phyloP scores from a whole-genome alignment of 2,888 invertebrate species.

The Cephus pygmeus region DNA sequence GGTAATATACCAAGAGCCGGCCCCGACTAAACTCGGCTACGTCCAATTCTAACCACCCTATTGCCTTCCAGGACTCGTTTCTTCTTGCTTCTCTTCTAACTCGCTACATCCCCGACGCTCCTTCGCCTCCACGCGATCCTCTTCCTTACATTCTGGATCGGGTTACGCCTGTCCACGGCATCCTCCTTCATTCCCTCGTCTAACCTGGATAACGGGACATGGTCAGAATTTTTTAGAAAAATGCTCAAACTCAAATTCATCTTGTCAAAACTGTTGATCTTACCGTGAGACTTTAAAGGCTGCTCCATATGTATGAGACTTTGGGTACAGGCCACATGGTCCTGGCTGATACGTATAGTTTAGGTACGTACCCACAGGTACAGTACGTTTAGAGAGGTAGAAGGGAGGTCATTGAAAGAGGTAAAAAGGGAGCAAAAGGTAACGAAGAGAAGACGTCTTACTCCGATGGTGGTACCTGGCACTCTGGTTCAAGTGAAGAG shows the following conservation, averaged over 20 bases:
- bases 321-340: not conserved
- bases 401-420: slow-evolving; percentile 47
- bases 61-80: slow-evolving; percentile 20
- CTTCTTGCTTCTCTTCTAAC: slow-evolving; percentile 1
- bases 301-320: not conserved
- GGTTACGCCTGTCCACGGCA: slow-evolving; percentile 22
- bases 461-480: slow-evolving; percentile 33
- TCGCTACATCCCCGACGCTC: slow-evolving; percentile 11
- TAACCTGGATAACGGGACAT: not conserved
- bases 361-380: not conserved
- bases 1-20: slow-evolving; percentile 53
- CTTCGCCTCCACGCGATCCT: slow-evolving; percentile 27
- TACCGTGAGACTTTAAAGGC: not conserved
- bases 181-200: not conserved
- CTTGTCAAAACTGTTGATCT: not conserved
- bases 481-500: slow-evolving; percentile 18
- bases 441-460: slow-evolving; percentile 50
- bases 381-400: not conserved
- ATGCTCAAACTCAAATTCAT: not conserved
- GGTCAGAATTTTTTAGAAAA: not conserved
- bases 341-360: not conserved
- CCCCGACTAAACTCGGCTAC: slow-evolving; percentile 17
- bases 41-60: slow-evolving; percentile 11
- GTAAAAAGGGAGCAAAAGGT: slow-evolving; percentile 48
- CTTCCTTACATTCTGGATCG: slow-evolving; percentile 27